phyloP scores from a whole-genome alignment of 2,888 invertebrate species.

The Stenodema calcarata region DNA sequence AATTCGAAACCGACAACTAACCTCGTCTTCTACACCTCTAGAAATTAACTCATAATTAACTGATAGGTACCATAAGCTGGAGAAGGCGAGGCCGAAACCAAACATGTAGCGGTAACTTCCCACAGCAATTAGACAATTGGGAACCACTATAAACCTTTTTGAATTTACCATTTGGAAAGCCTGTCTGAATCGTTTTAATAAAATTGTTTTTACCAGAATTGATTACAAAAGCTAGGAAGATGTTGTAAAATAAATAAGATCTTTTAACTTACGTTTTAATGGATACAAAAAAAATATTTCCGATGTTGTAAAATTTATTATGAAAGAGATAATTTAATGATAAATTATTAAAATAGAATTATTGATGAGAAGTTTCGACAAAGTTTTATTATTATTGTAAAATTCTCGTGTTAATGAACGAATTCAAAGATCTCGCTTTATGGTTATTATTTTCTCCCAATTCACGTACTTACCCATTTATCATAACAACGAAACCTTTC shows the following conservation, averaged over 20 bases:
- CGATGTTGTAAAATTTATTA: background rate
- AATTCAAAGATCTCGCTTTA: conserved; percentile 13
- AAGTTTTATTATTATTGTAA: conserved; percentile 19
- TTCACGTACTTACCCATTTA: background rate
- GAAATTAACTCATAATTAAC: too few relatives aligned
- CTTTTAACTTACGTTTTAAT: background rate
- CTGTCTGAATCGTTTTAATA: background rate
- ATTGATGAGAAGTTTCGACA: background rate
- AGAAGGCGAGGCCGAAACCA: too few relatives aligned
- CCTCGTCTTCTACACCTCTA: too few relatives aligned
- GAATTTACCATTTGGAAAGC: background rate
- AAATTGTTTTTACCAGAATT: background rate
- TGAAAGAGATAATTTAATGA: background rate
- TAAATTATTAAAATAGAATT: conserved; percentile 8
- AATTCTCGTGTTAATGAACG: conserved; percentile 34
- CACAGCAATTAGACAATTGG: too few relatives aligned
- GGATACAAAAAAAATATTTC: background rate
- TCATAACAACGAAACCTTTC: too few relatives aligned
- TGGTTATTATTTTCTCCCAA: background rate
- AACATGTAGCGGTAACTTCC: too few relatives aligned
- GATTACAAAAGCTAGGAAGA: background rate
- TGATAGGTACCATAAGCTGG: too few relatives aligned
- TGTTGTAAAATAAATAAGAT: background rate
- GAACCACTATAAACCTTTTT: too few relatives aligned
- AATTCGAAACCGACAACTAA: too few relatives aligned